phyloP scores from a whole-genome alignment of 1,140 invertebrate species.

The Monochamus saltuarius region DNA sequence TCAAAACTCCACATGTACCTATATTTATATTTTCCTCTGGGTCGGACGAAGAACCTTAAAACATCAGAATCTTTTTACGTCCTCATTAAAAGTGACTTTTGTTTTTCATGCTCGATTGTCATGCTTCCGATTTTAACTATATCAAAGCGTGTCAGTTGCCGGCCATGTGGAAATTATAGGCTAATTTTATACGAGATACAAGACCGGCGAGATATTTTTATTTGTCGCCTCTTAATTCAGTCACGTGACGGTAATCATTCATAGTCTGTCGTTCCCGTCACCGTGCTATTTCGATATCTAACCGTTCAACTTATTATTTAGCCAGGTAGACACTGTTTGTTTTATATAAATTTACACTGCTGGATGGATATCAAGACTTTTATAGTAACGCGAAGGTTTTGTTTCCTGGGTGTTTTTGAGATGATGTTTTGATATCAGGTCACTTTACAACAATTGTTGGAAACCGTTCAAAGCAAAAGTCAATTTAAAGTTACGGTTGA shows the following conservation, averaged over 20 bases:
- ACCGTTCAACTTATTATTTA: too few relatives aligned
- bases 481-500: too few relatives aligned
- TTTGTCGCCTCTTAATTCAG: slow-evolving; percentile 12
- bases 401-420: too few relatives aligned
- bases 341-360: too few relatives aligned
- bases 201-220: slow-evolving; percentile 12
- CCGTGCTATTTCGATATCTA: slow-evolving; percentile 6
- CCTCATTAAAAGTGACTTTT: slow-evolving; percentile 7
- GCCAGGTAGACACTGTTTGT: too few relatives aligned
- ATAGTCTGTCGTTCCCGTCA: slow-evolving; percentile 8
- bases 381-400: too few relatives aligned
- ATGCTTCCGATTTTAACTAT: not conserved
- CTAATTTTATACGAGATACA: slow-evolving; percentile 6
- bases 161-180: slow-evolving; percentile 7
- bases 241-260: slow-evolving; percentile 27
- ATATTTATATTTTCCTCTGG: too few relatives aligned
- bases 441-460: too few relatives aligned
- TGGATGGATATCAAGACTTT: too few relatives aligned
- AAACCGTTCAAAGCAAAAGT: too few relatives aligned
- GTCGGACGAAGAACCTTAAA: not conserved
- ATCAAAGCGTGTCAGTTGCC: not conserved
- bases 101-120: not conserved
- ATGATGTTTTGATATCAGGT: too few relatives aligned
- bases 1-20: too few relatives aligned
- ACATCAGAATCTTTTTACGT: not conserved